A percentile compares a stretch with the other conserved stretches of the same genome.
Evolutionary conservation across 1,140 invertebrate genomes (phyloP).

Genomic region (Procambarus virginalis): DNA sequence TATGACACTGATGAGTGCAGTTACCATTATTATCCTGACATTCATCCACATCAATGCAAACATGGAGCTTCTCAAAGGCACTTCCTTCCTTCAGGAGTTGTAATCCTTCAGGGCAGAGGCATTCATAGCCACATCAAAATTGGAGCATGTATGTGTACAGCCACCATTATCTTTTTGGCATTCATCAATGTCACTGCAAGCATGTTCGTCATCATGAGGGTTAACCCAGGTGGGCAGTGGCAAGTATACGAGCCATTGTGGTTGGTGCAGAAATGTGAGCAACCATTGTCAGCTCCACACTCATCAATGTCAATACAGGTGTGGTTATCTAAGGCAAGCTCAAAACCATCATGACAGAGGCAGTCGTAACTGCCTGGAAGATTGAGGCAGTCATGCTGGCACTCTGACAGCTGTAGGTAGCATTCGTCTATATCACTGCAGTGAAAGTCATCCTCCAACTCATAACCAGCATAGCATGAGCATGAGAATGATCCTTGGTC

Average conservation of each 20-base stretch:
- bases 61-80: conserved; percentile 70
- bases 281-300: conserved; percentile 70
- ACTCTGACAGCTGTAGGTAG: conserved; percentile 73
- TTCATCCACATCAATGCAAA: conserved; percentile 76
- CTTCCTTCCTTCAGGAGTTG: conserved; percentile 73
- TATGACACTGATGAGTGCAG: conserved; percentile 78
- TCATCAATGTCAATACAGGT: conserved; percentile 78
- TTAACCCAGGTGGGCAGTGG: conserved; percentile 82
- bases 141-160: conserved; percentile 72
- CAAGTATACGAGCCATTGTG: conserved; percentile 86
- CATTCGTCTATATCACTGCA: conserved; percentile 79
- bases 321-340: conserved; percentile 76
- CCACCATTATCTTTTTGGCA: conserved; percentile 71
- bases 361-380: conserved; percentile 72
- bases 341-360: conserved; percentile 77
- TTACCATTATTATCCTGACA: conserved; percentile 74
- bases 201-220: conserved; percentile 74
- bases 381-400: conserved; percentile 74
- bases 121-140: conserved; percentile 71
- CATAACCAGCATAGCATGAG: conserved; percentile 74
- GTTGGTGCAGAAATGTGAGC: conserved; percentile 81
- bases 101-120: conserved; percentile 69
- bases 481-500: conserved; percentile 71
- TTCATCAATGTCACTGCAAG: conserved; percentile 73
- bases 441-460: conserved; percentile 75